A percentile compares a stretch with the other conserved stretches of the same genome.
These are phyloP conservation scores for Oscheius sp. DNA, from an alignment of 2,888 invertebrate genomes.

Conservation along the genomic window DNA sequence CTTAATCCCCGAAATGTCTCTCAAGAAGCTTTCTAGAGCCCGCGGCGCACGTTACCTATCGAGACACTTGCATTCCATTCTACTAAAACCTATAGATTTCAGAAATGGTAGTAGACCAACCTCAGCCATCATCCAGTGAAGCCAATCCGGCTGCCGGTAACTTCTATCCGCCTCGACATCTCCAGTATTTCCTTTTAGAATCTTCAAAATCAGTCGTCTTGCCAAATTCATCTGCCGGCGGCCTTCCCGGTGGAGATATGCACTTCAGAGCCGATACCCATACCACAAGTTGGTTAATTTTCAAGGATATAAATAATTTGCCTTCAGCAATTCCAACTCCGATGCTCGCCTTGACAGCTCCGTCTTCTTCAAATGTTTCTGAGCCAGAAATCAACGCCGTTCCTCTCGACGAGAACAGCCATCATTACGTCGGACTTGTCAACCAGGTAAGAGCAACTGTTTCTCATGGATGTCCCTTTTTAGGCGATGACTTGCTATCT, in stretches of 20 bases:
- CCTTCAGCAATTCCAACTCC: neutral
- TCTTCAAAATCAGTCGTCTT: neutral
- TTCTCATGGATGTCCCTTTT: too few relatives aligned
- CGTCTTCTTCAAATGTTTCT: neutral
- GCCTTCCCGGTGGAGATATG: slow-evolving; percentile 38
- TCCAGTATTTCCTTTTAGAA: neutral
- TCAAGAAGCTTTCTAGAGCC: slow-evolving; percentile 27
- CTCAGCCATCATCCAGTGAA: neutral
- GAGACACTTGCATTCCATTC: slow-evolving; percentile 13
- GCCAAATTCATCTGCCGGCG: slow-evolving; percentile 11
- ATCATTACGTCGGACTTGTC: slow-evolving; percentile 70
- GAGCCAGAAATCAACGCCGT: slow-evolving; percentile 1
- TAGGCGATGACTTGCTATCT: slow-evolving; percentile 91
- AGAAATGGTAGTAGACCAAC: slow-evolving; percentile 4
- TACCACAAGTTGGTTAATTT: neutral
- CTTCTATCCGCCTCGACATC: neutral
- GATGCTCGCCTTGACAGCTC: slow-evolving; percentile 14
- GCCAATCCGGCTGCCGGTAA: neutral
- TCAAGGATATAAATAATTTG: neutral
- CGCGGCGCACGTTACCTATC: slow-evolving; percentile 22
- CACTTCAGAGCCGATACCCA: slow-evolving; percentile 2
- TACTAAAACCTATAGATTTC: slow-evolving; percentile 12
- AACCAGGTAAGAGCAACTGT: slow-evolving; percentile 62
- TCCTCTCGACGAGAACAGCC: slow-evolving; percentile 68
- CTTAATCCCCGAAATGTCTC: slow-evolving; percentile 39